Conservation (phyloP, 2,888 invertebrate genomes). For the Hoplodrina blanda region DNA sequence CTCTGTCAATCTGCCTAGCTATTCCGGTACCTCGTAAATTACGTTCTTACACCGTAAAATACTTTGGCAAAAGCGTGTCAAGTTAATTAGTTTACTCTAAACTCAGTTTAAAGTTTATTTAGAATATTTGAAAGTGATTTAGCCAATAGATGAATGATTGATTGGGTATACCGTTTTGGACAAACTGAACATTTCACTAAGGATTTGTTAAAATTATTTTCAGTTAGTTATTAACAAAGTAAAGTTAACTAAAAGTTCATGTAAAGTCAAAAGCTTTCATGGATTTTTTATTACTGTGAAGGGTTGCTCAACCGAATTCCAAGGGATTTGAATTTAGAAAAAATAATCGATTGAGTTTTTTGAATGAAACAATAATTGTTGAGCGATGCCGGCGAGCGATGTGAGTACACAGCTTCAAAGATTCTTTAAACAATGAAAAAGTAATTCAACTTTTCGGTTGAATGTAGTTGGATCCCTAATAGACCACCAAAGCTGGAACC, state of each 20-base stretch:
- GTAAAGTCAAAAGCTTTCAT: neutral
- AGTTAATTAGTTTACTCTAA: slow-evolving; percentile 75
- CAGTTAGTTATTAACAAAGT: neutral
- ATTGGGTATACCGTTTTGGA: slow-evolving; percentile 10
- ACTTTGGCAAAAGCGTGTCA: slow-evolving; percentile 75
- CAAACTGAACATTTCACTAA: neutral
- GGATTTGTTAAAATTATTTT: neutral
- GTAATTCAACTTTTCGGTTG: too few species aligned
- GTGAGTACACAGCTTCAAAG: too few species aligned
- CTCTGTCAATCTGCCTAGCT: slow-evolving; percentile 76
- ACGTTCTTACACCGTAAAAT: slow-evolving; percentile 79
- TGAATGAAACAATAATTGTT: too few species aligned
- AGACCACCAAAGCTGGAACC: too few species aligned
- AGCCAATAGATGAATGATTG: slow-evolving; percentile 42
- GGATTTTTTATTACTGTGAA: neutral
- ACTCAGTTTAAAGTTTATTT: slow-evolving; percentile 61
- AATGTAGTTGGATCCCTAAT: too few species aligned
- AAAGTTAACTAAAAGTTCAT: neutral
- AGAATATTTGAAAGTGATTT: slow-evolving; percentile 59
- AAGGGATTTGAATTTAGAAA: too few species aligned
- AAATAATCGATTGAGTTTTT: too few species aligned
- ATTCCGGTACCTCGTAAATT: slow-evolving; percentile 82
- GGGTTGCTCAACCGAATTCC: too few species aligned
- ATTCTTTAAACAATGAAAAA: too few species aligned
- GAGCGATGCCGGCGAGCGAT: too few species aligned